Conservation (phyloP, 1,140 invertebrate species). For the Chironomus tepperi region DNA sequence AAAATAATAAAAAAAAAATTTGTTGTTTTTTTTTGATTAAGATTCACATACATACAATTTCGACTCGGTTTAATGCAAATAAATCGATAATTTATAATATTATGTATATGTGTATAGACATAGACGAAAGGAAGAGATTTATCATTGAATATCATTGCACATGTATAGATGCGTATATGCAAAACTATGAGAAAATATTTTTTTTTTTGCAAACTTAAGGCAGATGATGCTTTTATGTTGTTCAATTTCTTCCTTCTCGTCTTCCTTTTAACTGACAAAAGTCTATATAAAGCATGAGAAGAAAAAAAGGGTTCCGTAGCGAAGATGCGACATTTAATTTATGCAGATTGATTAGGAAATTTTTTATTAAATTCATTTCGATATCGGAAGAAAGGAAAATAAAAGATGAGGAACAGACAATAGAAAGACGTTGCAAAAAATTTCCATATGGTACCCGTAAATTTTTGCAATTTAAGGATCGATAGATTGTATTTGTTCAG, state of each 20-base stretch:
- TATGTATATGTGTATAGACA: not conserved
- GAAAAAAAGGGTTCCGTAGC: not conserved
- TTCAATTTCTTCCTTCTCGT: no score
- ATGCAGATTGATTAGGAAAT: constrained; percentile 20
- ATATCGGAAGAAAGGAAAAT: not conserved
- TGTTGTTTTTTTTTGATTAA: constrained; percentile 21
- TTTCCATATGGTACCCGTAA: not conserved
- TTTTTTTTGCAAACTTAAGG: constrained; percentile 15
- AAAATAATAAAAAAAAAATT: not conserved
- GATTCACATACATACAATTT: not conserved
- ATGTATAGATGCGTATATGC: not conserved
- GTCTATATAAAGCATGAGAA: no score
- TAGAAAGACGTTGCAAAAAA: constrained; percentile 18
- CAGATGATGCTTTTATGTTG: not conserved
- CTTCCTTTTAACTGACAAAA: not conserved
- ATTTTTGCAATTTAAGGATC: not conserved
- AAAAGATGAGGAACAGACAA: not conserved
- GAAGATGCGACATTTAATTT: constrained; percentile 21
- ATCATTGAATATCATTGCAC: constrained; percentile 4
- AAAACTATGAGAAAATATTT: constrained; percentile 23
- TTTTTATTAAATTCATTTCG: not conserved
- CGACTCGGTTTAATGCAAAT: constrained; percentile 4
- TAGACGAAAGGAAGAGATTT: not conserved
- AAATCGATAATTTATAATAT: constrained; percentile 23
- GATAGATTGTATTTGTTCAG: not conserved